Percentiles rank a stretch among this genome's conserved stretches.
Conservation (phyloP, 2,888 invertebrate genomes). For the Acronicta aceris region DNA sequence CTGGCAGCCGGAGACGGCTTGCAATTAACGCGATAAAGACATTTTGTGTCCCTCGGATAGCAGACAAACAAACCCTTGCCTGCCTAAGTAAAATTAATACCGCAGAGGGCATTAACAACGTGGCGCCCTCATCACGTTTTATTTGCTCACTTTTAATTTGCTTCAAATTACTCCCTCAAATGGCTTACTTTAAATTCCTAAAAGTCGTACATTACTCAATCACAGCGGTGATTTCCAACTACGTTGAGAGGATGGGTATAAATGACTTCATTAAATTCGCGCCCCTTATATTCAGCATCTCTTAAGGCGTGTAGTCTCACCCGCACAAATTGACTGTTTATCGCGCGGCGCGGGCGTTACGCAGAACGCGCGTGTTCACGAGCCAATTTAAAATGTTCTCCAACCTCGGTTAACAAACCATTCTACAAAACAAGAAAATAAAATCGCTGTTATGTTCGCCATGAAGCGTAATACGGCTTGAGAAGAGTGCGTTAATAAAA, state of each 20-base stretch:
- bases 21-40: constrained; percentile 78
- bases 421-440: constrained; percentile 78
- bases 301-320: constrained; percentile 67
- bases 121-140: constrained; percentile 42
- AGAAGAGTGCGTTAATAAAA: constrained; percentile 65
- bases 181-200: constrained; percentile 54
- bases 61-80: constrained; percentile 71
- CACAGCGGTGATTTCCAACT: constrained; percentile 61
- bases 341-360: constrained; percentile 68
- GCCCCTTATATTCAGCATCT: constrained; percentile 70
- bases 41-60: constrained; percentile 68
- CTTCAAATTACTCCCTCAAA: constrained; percentile 54
- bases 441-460: constrained; percentile 64
- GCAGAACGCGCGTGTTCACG: constrained; percentile 71
- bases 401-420: constrained; percentile 70
- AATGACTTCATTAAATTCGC: constrained; percentile 77
- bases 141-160: constrained; percentile 60
- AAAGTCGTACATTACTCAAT: constrained; percentile 70
- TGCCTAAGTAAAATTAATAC: constrained; percentile 73
- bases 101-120: constrained; percentile 64
- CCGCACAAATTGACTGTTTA: constrained; percentile 80
- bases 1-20: constrained; percentile 61
- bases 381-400: constrained; percentile 77
- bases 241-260: constrained; percentile 65
- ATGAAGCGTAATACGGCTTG: constrained; percentile 60